phyloP scores from a whole-genome alignment of 2,888 invertebrate species.

The Dynastes maya region DNA sequence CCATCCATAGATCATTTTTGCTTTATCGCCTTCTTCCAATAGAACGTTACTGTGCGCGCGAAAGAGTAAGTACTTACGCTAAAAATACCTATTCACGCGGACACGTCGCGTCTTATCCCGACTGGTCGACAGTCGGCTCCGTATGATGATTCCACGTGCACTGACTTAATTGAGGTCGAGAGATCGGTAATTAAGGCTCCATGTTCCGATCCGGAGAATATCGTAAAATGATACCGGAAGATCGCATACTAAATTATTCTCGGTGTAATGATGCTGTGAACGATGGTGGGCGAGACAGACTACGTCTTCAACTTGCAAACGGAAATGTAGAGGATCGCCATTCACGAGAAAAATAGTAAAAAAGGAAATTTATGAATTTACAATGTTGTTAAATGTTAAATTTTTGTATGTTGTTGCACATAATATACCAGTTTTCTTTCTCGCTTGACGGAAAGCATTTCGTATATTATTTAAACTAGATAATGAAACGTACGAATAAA shows the following conservation, averaged over 20 bases:
- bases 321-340: background rate
- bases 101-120: slow-evolving; percentile 27
- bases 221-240: slow-evolving; percentile 54
- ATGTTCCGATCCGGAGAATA: slow-evolving; percentile 51
- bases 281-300: slow-evolving; percentile 2
- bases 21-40: background rate
- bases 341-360: too few relatives aligned
- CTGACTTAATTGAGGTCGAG: slow-evolving; percentile 52
- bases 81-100: slow-evolving; percentile 12
- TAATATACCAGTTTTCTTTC: too few relatives aligned
- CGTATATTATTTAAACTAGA: too few relatives aligned
- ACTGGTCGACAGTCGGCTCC: slow-evolving; percentile 31
- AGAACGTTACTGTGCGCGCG: background rate
- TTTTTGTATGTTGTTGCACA: too few relatives aligned
- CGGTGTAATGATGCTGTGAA: slow-evolving; percentile 31
- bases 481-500: too few relatives aligned
- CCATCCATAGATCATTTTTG: background rate
- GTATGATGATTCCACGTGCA: slow-evolving; percentile 51
- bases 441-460: too few relatives aligned
- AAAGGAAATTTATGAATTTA: too few relatives aligned
- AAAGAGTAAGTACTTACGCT: background rate
- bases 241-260: slow-evolving; percentile 51
- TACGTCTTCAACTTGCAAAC: background rate
- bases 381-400: too few relatives aligned
- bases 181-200: slow-evolving; percentile 50